Evolutionary conservation across 1,140 invertebrate species (phyloP).

Genomic region (Zaprionus lachaisei): DNA sequence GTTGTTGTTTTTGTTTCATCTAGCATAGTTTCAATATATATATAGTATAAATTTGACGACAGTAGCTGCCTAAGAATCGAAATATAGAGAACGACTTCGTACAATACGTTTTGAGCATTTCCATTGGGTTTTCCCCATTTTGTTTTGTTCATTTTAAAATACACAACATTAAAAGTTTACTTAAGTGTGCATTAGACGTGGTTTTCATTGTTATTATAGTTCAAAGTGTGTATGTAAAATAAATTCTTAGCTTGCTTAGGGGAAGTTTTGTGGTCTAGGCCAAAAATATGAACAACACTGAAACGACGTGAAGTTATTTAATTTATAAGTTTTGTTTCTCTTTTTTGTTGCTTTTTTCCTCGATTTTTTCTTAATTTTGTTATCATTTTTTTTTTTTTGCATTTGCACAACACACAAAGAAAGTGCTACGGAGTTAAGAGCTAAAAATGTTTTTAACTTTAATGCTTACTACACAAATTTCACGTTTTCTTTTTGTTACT

Average conservation of each 20-base stretch:
- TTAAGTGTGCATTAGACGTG: constrained; percentile 61
- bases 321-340: constrained; percentile 38
- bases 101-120: constrained; percentile 46
- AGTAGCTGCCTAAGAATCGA: constrained; percentile 77
- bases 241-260: constrained; percentile 77
- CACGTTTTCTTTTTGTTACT: constrained; percentile 54
- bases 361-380: constrained; percentile 23
- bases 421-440: constrained; percentile 76
- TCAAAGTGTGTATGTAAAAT: constrained; percentile 60
- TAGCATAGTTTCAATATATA: constrained; percentile 39
- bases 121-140: constrained; percentile 33
- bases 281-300: constrained; percentile 68
- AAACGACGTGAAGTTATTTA: constrained; percentile 62
- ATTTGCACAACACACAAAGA: constrained; percentile 78
- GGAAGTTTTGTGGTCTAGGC: constrained; percentile 68
- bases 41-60: constrained; percentile 74
- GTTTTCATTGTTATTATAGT: neutral
- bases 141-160: constrained; percentile 51
- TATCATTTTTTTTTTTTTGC: constrained; percentile 15
- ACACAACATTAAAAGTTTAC: constrained; percentile 65
- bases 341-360: constrained; percentile 35
- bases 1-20: constrained; percentile 38
- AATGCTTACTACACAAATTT: constrained; percentile 77
- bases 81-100: constrained; percentile 54
- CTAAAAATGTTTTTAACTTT: constrained; percentile 73